Percentiles rank a stretch among this genome's conserved stretches.
phyloP scores from a whole-genome alignment of 2,113 vertebrate species.

The Rhinolophus sinicus region DNA sequence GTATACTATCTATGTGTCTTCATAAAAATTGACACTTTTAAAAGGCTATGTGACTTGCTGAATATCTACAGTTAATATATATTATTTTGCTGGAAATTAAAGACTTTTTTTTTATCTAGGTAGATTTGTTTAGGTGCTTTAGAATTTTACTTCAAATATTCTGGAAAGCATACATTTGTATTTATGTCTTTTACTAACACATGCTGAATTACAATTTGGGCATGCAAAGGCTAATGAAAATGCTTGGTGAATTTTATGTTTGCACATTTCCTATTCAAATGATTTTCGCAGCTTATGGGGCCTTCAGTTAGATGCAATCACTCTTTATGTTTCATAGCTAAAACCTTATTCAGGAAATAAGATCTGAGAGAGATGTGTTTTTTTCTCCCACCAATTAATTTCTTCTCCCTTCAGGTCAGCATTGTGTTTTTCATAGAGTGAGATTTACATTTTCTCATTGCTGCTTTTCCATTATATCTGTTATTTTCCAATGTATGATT shows the following conservation, averaged over 20 bases:
- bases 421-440: not conserved
- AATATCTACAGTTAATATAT: not conserved
- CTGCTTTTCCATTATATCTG: not conserved
- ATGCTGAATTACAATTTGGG: conserved; percentile 42
- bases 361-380: conserved; percentile 43
- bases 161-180: not conserved
- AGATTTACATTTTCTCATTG: conserved; percentile 32
- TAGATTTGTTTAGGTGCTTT: not conserved
- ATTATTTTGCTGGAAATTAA: conserved; percentile 49
- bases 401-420: conserved; percentile 51
- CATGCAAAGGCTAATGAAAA: conserved; percentile 54
- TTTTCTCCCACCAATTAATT: conserved; percentile 66
- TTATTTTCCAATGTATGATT: conserved; percentile 56
- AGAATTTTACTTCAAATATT: conserved; percentile 61
- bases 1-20: conserved; percentile 39
- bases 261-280: conserved; percentile 71
- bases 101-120: not conserved
- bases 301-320: not conserved
- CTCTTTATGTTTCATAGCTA: conserved; percentile 59
- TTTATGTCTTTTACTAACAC: conserved; percentile 61
- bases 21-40: conserved; percentile 52
- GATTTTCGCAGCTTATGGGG: conserved; percentile 63
- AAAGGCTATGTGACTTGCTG: not conserved
- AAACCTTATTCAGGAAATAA: conserved; percentile 35
- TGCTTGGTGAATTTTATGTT: conserved; percentile 34